Conservation (phyloP, 2,888 invertebrate species). For the Papilio demoleus region DNA sequence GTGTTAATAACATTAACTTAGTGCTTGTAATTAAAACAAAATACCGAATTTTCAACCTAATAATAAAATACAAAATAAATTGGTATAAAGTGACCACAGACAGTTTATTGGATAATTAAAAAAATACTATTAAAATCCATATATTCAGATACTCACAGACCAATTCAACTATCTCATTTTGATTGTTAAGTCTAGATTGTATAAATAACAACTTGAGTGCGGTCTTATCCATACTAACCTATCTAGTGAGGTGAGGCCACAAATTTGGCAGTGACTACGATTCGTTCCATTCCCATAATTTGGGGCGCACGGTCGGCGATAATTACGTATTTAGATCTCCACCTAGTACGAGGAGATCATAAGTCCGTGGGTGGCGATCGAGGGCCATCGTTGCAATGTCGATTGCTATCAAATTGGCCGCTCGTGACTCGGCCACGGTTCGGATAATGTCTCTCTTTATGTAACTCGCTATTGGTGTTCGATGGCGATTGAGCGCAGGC, state of each 20-base stretch:
- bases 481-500: conserved; percentile 37
- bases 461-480: conserved; percentile 54
- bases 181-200: too few species aligned
- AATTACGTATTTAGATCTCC: conserved; percentile 70
- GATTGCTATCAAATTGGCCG: conserved; percentile 76
- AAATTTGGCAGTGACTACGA: conserved; percentile 68
- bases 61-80: neutral
- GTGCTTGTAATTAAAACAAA: neutral
- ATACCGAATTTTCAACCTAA: neutral
- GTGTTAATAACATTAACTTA: neutral
- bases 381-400: conserved; percentile 57
- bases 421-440: conserved; percentile 71
- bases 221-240: conserved; percentile 53
- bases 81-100: too few species aligned
- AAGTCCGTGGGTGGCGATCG: conserved; percentile 55
- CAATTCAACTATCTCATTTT: too few species aligned
- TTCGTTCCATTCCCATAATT: conserved; percentile 68
- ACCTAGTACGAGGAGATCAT: conserved; percentile 49
- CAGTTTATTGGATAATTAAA: too few species aligned
- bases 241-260: conserved; percentile 49
- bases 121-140: too few species aligned
- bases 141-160: too few species aligned
- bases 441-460: conserved; percentile 78
- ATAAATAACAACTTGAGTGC: neutral
- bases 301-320: conserved; percentile 69